These are phyloP conservation scores for Eumaeus atala DNA, from an alignment of 1,140 invertebrate genomes.

Conservation along the genomic window DNA sequence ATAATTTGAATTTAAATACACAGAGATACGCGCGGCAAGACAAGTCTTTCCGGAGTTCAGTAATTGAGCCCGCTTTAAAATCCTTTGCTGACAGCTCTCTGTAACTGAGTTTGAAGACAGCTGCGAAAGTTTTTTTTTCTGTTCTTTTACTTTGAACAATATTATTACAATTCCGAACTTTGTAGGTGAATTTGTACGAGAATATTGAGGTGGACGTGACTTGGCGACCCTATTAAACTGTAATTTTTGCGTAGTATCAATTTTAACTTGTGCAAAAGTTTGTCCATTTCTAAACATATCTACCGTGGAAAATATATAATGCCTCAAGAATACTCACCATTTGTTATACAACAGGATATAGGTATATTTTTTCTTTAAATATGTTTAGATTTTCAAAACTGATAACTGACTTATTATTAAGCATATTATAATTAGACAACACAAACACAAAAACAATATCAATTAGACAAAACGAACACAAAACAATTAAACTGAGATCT, in stretches of 20 bases:
- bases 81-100: slow-evolving; percentile 40
- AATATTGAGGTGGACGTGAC: slow-evolving; percentile 15
- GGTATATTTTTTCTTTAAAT: too few relatives aligned
- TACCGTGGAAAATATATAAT: too few relatives aligned
- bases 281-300: too few relatives aligned
- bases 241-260: not conserved
- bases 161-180: slow-evolving; percentile 38
- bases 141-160: slow-evolving; percentile 37
- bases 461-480: too few relatives aligned
- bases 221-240: slow-evolving; percentile 12
- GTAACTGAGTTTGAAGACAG: slow-evolving; percentile 44
- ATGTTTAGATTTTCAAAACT: too few relatives aligned
- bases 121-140: slow-evolving; percentile 36
- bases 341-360: too few relatives aligned
- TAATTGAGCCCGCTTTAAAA: slow-evolving; percentile 47
- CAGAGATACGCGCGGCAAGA: slow-evolving; percentile 31
- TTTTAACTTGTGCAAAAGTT: not conserved
- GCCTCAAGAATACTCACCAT: too few relatives aligned
- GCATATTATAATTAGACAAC: too few relatives aligned
- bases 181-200: slow-evolving; percentile 9
- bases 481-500: too few relatives aligned
- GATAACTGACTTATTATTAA: too few relatives aligned
- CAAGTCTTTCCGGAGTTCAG: slow-evolving; percentile 33
- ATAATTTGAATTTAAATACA: too few relatives aligned
- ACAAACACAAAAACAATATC: too few relatives aligned